Percentiles rank a stretch among this genome's conserved stretches.
Evolutionary conservation across 1,140 invertebrate species (phyloP).

Genomic region (Epicauta chinensis): DNA sequence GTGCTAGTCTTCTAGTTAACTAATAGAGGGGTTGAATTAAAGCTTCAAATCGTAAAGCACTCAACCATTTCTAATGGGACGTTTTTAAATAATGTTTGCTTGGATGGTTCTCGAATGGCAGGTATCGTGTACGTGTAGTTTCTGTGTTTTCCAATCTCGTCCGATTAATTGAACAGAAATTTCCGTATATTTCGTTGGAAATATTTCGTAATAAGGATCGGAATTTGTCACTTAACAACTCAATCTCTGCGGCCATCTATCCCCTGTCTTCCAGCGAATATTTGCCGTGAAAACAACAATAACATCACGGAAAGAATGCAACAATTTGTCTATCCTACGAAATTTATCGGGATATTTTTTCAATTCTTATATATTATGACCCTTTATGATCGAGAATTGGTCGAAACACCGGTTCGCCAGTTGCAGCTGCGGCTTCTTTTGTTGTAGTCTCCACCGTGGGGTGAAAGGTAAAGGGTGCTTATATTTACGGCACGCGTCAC

Average conservation of each 20-base stretch:
- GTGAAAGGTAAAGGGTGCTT: constrained; percentile 16
- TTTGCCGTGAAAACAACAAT: too few species aligned
- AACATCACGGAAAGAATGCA: not conserved
- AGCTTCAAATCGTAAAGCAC: too few species aligned
- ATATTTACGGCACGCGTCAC: constrained; percentile 6
- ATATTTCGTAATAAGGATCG: constrained; percentile 21
- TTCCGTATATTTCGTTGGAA: not conserved
- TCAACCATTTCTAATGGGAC: not conserved
- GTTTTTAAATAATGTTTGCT: not conserved
- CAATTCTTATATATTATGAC: not conserved
- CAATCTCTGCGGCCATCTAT: constrained; percentile 15
- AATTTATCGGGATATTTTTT: not conserved
- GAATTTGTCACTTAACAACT: constrained; percentile 24
- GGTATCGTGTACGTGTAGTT: too few species aligned
- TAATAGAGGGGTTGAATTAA: not conserved
- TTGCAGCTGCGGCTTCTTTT: constrained; percentile 17
- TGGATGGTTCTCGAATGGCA: too few species aligned
- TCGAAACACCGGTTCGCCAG: constrained; percentile 10
- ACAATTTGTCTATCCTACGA: not conserved
- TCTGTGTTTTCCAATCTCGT: too few species aligned
- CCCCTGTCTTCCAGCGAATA: not conserved
- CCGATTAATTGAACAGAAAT: too few species aligned
- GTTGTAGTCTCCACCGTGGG: constrained; percentile 3
- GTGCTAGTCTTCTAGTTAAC: not conserved
- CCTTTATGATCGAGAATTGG: not conserved